A percentile compares a stretch with the other conserved stretches of the same genome.
phyloP scores from a whole-genome alignment of 2,797 vertebrate genomes.

The Sebastes kiyomatsui region DNA sequence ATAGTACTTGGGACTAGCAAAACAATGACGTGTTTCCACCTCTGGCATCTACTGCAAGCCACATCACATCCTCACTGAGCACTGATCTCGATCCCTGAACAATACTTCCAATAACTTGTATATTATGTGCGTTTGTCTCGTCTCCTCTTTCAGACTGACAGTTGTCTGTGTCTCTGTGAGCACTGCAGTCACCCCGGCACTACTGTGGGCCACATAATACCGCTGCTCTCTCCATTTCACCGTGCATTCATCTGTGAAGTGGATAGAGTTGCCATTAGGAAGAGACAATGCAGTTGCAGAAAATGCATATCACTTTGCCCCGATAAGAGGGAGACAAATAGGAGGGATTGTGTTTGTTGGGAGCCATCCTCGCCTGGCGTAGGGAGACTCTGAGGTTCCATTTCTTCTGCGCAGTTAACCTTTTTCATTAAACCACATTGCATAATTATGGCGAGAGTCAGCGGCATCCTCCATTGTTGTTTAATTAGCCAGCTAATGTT shows the following conservation, averaged over 20 bases:
- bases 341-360: slow-evolving; percentile 50
- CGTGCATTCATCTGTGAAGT: slow-evolving; percentile 63
- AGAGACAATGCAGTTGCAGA: slow-evolving; percentile 49
- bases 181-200: slow-evolving; percentile 29
- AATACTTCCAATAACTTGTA: slow-evolving; percentile 9
- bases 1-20: no score
- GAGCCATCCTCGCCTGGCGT: slow-evolving; percentile 18
- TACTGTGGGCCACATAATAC: slow-evolving; percentile 46
- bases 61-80: not conserved
- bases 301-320: slow-evolving; percentile 45
- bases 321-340: slow-evolving; percentile 54
- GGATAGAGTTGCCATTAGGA: slow-evolving; percentile 57
- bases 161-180: slow-evolving; percentile 20
- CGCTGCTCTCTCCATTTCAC: slow-evolving; percentile 54
- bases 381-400: slow-evolving; percentile 47
- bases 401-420: slow-evolving; percentile 80
- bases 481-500: slow-evolving; percentile 88
- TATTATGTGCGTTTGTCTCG: not conserved
- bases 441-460: slow-evolving; percentile 76
- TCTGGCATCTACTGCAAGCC: not conserved
- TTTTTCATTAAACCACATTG: slow-evolving; percentile 81
- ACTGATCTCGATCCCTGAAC: not conserved
- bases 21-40: no score
- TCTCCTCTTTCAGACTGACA: slow-evolving; percentile 16
- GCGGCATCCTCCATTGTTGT: slow-evolving; percentile 83